Evolutionary conservation across 2,113 vertebrate genomes (phyloP).

Genomic region (Pedionomus torquatus): DNA sequence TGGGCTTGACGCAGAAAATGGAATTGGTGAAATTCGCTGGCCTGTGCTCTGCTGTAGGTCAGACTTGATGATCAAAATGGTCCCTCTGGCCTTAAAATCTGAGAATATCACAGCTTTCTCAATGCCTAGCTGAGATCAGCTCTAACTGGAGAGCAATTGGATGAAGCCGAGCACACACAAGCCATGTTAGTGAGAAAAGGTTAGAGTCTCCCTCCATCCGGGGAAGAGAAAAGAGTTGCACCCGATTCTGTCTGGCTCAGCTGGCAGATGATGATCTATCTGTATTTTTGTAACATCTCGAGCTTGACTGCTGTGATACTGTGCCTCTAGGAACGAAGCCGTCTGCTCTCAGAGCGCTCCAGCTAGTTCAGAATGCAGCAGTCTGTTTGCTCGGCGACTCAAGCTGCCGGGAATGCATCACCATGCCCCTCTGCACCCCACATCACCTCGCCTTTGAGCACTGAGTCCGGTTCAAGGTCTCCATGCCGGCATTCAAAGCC

Average conservation of each 20-base stretch:
- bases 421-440: constrained; percentile 20
- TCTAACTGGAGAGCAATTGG: constrained; percentile 29
- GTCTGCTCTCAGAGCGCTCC: constrained; percentile 47
- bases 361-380: constrained; percentile 69
- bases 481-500: constrained; percentile 35
- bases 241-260: constrained; percentile 10
- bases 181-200: neutral
- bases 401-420: constrained; percentile 45
- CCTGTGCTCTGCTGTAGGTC: constrained; percentile 48
- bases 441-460: neutral
- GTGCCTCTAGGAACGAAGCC: constrained; percentile 68
- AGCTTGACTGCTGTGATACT: constrained; percentile 60
- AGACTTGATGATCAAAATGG: constrained; percentile 40
- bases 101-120: constrained; percentile 28
- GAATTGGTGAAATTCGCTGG: constrained; percentile 49
- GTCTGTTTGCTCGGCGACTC: constrained; percentile 51
- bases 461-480: constrained; percentile 20
- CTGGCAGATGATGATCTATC: constrained; percentile 56
- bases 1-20: constrained; percentile 11
- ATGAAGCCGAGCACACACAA: neutral
- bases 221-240: constrained; percentile 13
- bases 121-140: neutral
- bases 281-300: constrained; percentile 64
- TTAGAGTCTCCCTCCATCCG: constrained; percentile 6
- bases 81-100: constrained; percentile 55